A percentile compares a stretch with the other conserved stretches of the same genome.
Evolutionary conservation across 2,888 invertebrate species (phyloP).

Genomic region (Protonemura montana): DNA sequence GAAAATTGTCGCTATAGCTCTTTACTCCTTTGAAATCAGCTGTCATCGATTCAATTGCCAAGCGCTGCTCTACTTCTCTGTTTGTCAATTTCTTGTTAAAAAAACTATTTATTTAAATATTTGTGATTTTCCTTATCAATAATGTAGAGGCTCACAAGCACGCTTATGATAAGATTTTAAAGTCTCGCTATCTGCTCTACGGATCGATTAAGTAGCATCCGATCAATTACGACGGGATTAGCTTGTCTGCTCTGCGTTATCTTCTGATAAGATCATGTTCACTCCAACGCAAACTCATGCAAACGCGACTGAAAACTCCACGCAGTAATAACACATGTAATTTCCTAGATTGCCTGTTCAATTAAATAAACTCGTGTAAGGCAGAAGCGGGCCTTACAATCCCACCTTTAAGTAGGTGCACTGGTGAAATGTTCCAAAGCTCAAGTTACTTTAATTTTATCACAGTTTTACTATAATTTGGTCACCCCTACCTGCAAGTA

Average conservation of each 20-base stretch:
- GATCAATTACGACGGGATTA: conserved; percentile 35
- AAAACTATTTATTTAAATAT: not conserved
- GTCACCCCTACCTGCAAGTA: conserved; percentile 10
- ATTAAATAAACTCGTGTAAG: not conserved
- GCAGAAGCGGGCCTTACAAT: not conserved
- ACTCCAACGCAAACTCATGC: not conserved
- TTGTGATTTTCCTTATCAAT: conserved; percentile 32
- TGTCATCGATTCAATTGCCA: not conserved
- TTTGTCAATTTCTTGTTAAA: not conserved
- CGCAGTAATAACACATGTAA: conserved; percentile 31
- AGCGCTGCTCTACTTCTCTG: not conserved
- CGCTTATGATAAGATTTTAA: conserved; percentile 27
- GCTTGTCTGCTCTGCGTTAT: conserved; percentile 26
- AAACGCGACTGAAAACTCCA: not conserved
- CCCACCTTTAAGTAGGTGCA: not conserved
- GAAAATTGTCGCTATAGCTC: too few relatives aligned
- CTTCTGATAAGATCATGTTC: conserved; percentile 25
- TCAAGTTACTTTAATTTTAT: not conserved
- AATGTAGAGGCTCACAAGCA: not conserved
- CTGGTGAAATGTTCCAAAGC: not conserved
- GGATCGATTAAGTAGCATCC: conserved; percentile 36
- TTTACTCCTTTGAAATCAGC: not conserved
- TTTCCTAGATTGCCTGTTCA: conserved; percentile 27
- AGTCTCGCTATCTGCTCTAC: not conserved
- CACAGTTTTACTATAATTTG: not conserved